Evolutionary conservation across 2,888 invertebrate genomes (phyloP), one percentile per base, ranked within the genome.

Genomic region (Eremobia ochroleuca): DNA sequence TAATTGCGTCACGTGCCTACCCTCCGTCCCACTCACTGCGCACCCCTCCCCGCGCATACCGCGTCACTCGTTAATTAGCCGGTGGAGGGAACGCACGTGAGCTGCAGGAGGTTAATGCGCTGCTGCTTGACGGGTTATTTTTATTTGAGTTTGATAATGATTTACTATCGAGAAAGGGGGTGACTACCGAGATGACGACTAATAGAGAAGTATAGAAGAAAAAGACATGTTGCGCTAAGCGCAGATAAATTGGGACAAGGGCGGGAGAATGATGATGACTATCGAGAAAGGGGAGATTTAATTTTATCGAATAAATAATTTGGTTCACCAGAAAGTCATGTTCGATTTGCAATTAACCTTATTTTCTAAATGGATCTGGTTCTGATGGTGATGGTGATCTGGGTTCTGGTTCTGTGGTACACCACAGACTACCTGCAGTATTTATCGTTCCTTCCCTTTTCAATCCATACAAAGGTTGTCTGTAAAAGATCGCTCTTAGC

Each of bases 1-100:
- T 90, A 87, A 90, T 90, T 89, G 88, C 81, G 89, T 85, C 90
- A 89, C 90, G 90, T 88, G 90, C 88, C 66, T 85, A 73, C 83
- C 88, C 59, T n/a, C 74, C 61, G 21, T 34, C 52, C 64, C 37
- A 9, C 62, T 25, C 31, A n/a, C 46, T 21, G 52, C 25, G 74
- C 58, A 40, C 34, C 65, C 65, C 77, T 59, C 37, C 64, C 25
- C 34, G 21, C 34, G 46, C 66, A 58, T 37, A 31, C 66, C 25
- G 40, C 71, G 68, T 70, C 82, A 82, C 37, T 83, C 79, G 62
- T 3, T 87, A 84, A 79, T 86, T 85, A 83, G 86, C 85, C 73
- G 74, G 43, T 66, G 52, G 52, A 79, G 76, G 71, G 79, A 64
- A 40, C 66, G 78, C 71, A 78, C 82, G 79, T 77, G 73, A 82